Base-by-base conservation (phyloP, 2,797 vertebrate genomes). In the Sphaeramia orbicularis region DNA sequence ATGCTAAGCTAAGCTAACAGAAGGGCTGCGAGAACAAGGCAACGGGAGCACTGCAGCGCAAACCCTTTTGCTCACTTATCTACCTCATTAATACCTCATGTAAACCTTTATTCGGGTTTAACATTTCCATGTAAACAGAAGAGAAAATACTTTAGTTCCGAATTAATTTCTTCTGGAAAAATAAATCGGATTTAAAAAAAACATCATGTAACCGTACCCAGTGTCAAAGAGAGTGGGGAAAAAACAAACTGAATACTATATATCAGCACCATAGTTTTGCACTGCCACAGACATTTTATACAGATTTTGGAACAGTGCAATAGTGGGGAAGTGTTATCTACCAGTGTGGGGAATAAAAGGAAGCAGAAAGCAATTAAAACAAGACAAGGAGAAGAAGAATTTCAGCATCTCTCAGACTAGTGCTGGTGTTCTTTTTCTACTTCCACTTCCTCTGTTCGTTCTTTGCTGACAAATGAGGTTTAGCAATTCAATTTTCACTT, bases 401-500 rank as follows among this genome's bases (percentile, higher is more conserved):
- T 54, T 65, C 51, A 65, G 45, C 32, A 37, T 70, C 58, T 84
- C 62, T 68, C 38, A 38, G 51, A 2, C 21, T 69, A 55, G 37
- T 35, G 42, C 43, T 47, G 56, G 40, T 43, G 16, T 41, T 60
- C 43, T 40, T 68, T n/a, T 50, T 60, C 55, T 21, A 12, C 57
- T 53, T 61, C 55, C 45, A 27, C 59, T 53, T 53, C 24, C 52
- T 80, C 64, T 55, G n/a, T 68, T 77, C 53, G 48, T 57, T 27
- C 41, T 58, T 63, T 12, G n/a, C 76, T 75, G 73, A 82, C 77
- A 68, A 85, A 86, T 84, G 77, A 84, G 77, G 45, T 85, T 85
- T 65, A 79, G 59, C 62, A 59, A 89, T 84, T 88, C 65, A 82
- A 80, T 85, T 86, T 81, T 76, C 19, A 15, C 76, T 82, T 73